Percentiles rank a stretch among this genome's conserved stretches.
Evolutionary conservation across 2,113 vertebrate genomes (phyloP).

Genomic region (Cariama cristata): DNA sequence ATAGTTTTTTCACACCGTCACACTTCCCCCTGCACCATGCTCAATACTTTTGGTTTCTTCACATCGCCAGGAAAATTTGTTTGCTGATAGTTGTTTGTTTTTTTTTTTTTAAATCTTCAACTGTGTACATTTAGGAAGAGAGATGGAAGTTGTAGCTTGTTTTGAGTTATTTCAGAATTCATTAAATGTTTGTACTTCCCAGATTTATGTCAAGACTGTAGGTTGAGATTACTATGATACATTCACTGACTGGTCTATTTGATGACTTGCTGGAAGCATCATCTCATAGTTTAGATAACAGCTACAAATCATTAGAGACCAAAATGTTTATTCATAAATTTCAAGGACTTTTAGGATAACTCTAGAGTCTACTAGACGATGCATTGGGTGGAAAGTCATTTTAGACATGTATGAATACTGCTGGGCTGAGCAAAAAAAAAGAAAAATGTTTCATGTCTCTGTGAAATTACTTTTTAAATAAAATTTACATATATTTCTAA

Average conservation of each 20-base stretch:
- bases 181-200: neutral
- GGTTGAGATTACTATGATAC: neutral
- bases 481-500: neutral
- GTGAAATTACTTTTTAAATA: neutral
- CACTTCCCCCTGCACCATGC: accelerated
- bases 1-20: neutral
- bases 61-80: neutral
- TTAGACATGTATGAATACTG: neutral
- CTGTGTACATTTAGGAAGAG: neutral
- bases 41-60: neutral
- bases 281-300: neutral
- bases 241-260: neutral
- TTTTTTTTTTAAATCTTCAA: neutral
- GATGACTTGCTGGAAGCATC: neutral
- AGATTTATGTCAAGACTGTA: neutral
- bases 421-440: neutral
- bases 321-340: neutral
- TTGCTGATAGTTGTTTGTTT: neutral
- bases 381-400: neutral
- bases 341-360: neutral
- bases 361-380: neutral
- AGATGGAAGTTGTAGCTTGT: neutral
- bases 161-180: neutral
- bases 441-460: neutral
- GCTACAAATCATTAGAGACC: neutral